Evolutionary conservation across 2,113 vertebrate species (phyloP).

Genomic region (Gnathochromis pfefferi): DNA sequence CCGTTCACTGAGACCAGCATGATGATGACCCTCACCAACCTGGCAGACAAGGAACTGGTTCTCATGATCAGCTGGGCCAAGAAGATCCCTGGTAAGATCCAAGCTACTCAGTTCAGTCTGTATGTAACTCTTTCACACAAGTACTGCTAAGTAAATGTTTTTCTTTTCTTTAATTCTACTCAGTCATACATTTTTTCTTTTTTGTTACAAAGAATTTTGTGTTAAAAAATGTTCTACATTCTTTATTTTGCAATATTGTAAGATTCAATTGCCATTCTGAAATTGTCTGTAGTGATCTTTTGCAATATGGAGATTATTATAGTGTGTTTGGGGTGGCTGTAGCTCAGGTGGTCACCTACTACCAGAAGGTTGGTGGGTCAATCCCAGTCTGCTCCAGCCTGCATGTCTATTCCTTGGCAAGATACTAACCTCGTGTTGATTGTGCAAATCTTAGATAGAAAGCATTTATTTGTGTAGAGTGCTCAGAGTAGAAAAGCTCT

Average conservation of each 20-base stretch:
- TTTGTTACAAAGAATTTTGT: neutral
- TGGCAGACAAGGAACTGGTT: conserved; percentile 93
- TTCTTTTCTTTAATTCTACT: neutral
- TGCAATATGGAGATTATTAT: neutral
- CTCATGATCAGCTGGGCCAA: conserved; percentile 99
- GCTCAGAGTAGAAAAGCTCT: neutral
- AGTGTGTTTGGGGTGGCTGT: neutral
- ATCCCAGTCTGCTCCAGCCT: neutral
- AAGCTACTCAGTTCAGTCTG: neutral
- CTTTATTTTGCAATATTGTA: neutral
- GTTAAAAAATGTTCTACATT: neutral
- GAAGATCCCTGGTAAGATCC: conserved; percentile 84
- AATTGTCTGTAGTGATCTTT: neutral
- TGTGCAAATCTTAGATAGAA: neutral
- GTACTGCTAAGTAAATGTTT: neutral
- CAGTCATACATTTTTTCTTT: neutral
- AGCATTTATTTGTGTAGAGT: neutral
- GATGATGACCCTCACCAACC: conserved; percentile 96
- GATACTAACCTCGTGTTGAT: neutral
- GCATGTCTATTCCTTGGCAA: neutral
- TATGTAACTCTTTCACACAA: neutral
- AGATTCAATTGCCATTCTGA: neutral
- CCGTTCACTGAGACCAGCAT: conserved; percentile 93
- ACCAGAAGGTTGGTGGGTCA: neutral
- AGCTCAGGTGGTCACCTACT: neutral